Evolutionary conservation across 2,113 vertebrate species (phyloP), one percentile per base, ranked within the genome.

Genomic region (Melanotaenia duboulayi): DNA sequence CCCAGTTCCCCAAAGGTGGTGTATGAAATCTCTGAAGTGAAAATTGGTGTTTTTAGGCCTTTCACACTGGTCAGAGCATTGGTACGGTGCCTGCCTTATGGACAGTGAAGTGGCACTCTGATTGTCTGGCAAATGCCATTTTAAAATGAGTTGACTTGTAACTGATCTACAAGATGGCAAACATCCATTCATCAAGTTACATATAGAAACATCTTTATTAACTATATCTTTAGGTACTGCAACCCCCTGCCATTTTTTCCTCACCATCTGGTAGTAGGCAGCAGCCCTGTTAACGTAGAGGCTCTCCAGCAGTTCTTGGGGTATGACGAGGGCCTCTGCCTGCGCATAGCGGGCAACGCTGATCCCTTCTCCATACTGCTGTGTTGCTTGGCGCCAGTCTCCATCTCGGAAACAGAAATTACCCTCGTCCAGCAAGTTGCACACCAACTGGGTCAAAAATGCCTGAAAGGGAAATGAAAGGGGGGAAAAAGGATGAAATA

Each of bases 211-310:
- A n/a, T n/a, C n/a, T n/a, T n/a, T n/a, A n/a, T n/a, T n/a, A n/a
- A 52, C 23, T 24, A 68, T 25, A 4, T 1, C 37, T 40, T n/a
- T n/a, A 57, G 57, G 44, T 2, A 55, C 54, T 12, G 25, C 49
- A n/a, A 42, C 5, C 19, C 8, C 2, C 13, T 6, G 28, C 16
- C 13, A 4, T 8, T 11, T n/a, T 12, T 20, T 11, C 7, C 66
- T 96, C 87, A 99, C 98, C 94, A 95, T 95, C 84, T 94, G 93
- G 77, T 96, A 97, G 88, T 93, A 96, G 82, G 96, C 98, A 79
- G 97, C 95, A 1, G 97, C 97, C 79, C 96, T 92, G 91, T 99
- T 99, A 58, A 99, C 96, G 0, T 97, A 95, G 20, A 99, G 94
- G 69, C 96, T 95, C 91, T 97, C 97, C 80, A 98, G 92, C 63